Base-by-base conservation (phyloP, 2,888 invertebrate genomes). In the Arge pagana region DNA sequence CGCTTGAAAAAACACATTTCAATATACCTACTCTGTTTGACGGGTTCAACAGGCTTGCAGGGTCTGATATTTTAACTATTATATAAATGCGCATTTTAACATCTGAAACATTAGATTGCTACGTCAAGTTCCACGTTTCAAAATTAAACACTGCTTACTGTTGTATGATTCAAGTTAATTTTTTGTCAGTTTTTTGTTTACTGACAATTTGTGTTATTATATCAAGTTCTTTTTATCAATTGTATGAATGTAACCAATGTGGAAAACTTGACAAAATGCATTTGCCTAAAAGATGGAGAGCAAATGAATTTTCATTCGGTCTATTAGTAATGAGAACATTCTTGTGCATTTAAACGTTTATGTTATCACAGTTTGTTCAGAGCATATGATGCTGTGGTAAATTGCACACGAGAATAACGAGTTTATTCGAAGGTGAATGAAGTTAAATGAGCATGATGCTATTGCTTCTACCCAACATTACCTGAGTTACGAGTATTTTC, bases 31-130 rank as follows among this genome's bases (percentile, higher is more conserved):
- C 65, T 72, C 70, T 66, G 66, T 70, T 73, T 71, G 59, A 65
- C 65, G 65, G 72, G 69, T 69, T 63, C 48, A n/a, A n/a, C 63
- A 62, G 70, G 74, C 72, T 74, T 71, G 69, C 68, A 74, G 74
- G 74, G 74, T 75, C 75, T 75, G 75, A 75, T 74, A 74, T 73
- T 73, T 70, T 68, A 74, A 71, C 66, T 68, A 71, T 62, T 70
- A 66, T 59, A 67, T 66, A 62, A 66, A 67, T 67, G 68, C 71
- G 71, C 72, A 71, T 67, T 67, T 70, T 70, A 70, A 69, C 68
- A 68, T 70, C 68, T 26, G 28, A 28, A 66, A 71, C 69, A 72
- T 67, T 72, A 11, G 13, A 33, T 13, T n/a, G 71, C 67, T 68
- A 69, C 71, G 71, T 74, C 71, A 70, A 71, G 69, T 68, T 65